Percentiles rank a stretch among this genome's conserved stretches.
Evolutionary conservation across 2,113 vertebrate species (phyloP).

Genomic region (Chionomys nivalis): DNA sequence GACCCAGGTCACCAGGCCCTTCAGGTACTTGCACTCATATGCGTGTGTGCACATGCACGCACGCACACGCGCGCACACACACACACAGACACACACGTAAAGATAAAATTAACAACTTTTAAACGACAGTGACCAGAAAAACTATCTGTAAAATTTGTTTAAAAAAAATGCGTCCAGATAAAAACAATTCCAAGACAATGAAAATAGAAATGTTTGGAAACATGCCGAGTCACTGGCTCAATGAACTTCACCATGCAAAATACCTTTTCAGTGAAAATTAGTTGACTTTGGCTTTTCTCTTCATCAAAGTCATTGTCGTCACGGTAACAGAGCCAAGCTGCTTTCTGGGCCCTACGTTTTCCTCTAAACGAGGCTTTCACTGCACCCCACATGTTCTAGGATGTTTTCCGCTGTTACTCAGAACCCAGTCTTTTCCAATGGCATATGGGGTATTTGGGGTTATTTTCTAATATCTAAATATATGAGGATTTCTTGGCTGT

Average conservation of each 20-base stretch:
- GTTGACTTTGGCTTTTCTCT: not conserved
- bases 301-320: not conserved
- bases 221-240: not conserved
- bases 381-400: not conserved
- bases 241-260: not conserved
- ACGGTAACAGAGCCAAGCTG: not conserved
- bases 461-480: conserved; percentile 5
- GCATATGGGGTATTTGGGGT: no score
- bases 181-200: not conserved
- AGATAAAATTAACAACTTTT: not conserved
- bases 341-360: not conserved
- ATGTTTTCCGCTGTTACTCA: not conserved
- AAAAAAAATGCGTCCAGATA: not conserved
- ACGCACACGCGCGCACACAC: not conserved
- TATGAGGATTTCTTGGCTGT: not conserved
- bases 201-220: not conserved
- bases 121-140: not conserved
- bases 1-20: not conserved
- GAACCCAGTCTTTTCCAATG: not conserved
- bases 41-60: no score
- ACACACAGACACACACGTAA: not conserved
- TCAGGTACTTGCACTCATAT: not conserved
- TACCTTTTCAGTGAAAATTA: not conserved
- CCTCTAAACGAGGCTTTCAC: not conserved
- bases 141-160: not conserved